phyloP scores from a whole-genome alignment of 2,797 vertebrate genomes.

The Myotis daubentonii region DNA sequence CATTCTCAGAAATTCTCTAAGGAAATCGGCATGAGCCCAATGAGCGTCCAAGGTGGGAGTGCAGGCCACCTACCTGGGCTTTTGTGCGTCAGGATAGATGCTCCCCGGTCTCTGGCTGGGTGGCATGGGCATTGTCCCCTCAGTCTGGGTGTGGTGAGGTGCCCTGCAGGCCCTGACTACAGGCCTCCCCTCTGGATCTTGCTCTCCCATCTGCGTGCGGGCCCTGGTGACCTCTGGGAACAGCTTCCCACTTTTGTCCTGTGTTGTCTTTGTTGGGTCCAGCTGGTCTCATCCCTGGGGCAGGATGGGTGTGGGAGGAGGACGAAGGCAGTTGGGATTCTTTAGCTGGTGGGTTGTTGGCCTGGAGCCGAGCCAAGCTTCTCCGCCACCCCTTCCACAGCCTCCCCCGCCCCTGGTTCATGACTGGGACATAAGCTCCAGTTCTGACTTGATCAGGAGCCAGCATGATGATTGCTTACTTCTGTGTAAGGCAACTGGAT shows the following conservation, averaged over 20 bases:
- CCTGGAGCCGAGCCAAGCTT: constrained; percentile 37
- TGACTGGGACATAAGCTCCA: not conserved
- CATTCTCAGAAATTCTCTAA: not conserved
- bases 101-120: not conserved
- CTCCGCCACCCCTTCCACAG: constrained; percentile 17
- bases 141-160: not conserved
- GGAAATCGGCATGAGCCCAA: not conserved
- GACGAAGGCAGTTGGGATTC: constrained; percentile 63
- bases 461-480: not conserved
- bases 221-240: constrained; percentile 14
- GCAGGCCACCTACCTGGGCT: not conserved
- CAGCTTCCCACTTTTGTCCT: constrained; percentile 20
- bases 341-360: constrained; percentile 72
- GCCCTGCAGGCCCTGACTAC: not conserved
- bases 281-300: constrained; percentile 70
- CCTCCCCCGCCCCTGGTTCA: not conserved
- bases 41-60: not conserved
- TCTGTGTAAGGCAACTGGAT: not conserved
- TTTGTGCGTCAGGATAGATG: not conserved
- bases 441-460: constrained; percentile 24
- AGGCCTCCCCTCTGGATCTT: not conserved
- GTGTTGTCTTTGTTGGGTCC: constrained; percentile 59
- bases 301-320: constrained; percentile 71
- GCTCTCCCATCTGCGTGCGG: not conserved
- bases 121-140: not conserved